Percentiles rank a stretch among this genome's conserved stretches.
Evolutionary conservation across 35 echinoderm and acorn worm species (phyloP).

Genomic region (Diadema setosum): DNA sequence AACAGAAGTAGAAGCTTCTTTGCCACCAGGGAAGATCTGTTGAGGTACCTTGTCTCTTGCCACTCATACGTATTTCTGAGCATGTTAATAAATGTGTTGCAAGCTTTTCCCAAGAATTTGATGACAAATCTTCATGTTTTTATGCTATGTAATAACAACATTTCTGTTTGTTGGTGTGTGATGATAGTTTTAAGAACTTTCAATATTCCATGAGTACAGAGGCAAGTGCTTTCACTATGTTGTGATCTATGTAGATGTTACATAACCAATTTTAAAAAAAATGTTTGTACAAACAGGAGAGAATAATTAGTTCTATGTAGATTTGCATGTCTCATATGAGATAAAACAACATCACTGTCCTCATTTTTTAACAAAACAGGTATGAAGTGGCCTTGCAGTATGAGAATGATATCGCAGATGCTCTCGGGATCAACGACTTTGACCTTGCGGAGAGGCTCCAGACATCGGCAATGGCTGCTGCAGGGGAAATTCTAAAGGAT

Average conservation of each 20-base stretch:
- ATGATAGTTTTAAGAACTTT: background rate
- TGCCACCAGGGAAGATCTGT: slow-evolving; percentile 63
- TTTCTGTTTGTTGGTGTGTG: no score
- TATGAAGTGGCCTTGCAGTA: slow-evolving; percentile 70
- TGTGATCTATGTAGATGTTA: background rate
- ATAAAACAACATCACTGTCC: background rate
- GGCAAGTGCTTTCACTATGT: background rate
- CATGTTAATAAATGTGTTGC: no score
- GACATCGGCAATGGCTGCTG: slow-evolving; percentile 34
- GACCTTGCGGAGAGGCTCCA: slow-evolving; percentile 51
- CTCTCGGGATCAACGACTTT: slow-evolving; percentile 61
- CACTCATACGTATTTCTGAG: background rate
- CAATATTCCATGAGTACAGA: background rate
- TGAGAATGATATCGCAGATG: slow-evolving; percentile 60
- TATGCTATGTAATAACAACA: background rate
- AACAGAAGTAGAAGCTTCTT: slow-evolving; percentile 70
- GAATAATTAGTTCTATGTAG: no score
- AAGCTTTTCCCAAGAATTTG: no score
- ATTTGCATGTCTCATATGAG: no score
- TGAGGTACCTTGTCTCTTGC: slow-evolving; percentile 34
- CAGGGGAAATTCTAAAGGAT: slow-evolving; percentile 18
- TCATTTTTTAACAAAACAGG: background rate
- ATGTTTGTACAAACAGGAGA: no score
- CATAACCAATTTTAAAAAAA: no score
- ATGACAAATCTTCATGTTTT: no score